Conservation (phyloP, 2,113 vertebrate genomes). For the Hyperoodon ampullatus region DNA sequence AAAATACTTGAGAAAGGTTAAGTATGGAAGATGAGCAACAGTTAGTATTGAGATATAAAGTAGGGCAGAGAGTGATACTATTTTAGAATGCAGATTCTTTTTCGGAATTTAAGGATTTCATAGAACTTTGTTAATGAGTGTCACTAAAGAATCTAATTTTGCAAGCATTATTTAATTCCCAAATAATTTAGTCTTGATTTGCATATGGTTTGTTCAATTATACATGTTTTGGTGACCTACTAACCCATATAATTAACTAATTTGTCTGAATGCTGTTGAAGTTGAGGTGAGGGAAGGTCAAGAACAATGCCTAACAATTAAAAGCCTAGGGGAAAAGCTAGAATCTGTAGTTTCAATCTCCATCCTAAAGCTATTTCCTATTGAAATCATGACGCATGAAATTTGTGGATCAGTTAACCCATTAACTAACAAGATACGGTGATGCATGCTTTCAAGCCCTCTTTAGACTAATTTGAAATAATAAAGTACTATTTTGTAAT, state of each 20-base stretch:
- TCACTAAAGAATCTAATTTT: conserved; percentile 75
- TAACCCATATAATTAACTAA: conserved; percentile 75
- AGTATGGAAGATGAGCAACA: neutral
- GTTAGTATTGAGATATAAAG: neutral
- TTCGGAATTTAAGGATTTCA: neutral
- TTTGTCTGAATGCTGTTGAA: conserved; percentile 73
- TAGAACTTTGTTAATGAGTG: neutral
- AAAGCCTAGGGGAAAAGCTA: neutral
- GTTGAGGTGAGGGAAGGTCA: conserved; percentile 57
- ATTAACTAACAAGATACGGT: neutral
- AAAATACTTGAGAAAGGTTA: neutral
- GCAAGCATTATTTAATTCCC: conserved; percentile 79
- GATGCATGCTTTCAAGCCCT: neutral
- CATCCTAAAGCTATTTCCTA: neutral
- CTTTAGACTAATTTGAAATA: conserved; percentile 49
- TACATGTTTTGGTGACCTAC: conserved; percentile 57
- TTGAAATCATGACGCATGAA: neutral
- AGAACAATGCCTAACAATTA: neutral
- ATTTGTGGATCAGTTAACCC: neutral
- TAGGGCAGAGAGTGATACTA: neutral
- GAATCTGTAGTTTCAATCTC: neutral
- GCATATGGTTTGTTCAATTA: conserved; percentile 74
- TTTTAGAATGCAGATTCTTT: conserved; percentile 57
- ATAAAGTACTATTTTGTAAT: conserved; percentile 10
- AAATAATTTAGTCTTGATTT: conserved; percentile 69